A percentile compares a stretch with the other conserved stretches of the same genome.
phyloP scores from a whole-genome alignment of 2,113 vertebrate species.

The Cnemophilus loriae region DNA sequence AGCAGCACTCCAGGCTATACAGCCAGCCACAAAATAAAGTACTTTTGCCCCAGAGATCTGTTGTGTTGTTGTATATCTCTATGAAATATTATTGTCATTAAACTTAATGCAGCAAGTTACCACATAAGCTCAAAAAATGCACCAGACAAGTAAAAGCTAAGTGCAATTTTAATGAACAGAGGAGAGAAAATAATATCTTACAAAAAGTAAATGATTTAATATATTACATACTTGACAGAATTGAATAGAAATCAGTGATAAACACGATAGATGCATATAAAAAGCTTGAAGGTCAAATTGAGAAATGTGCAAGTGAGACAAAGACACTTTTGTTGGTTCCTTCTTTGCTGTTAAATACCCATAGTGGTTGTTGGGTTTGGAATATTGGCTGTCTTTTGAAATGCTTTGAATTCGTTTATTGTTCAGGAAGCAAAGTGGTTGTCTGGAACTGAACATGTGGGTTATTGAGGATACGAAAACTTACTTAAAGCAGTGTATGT shows the following conservation, averaged over 20 bases:
- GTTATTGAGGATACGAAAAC: accelerated
- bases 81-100: neutral
- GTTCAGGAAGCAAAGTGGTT: neutral
- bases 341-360: neutral
- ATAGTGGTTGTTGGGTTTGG: neutral
- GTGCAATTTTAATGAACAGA: neutral
- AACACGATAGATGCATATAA: neutral
- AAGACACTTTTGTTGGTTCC: neutral
- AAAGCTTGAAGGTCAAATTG: neutral
- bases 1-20: neutral
- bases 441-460: neutral
- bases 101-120: neutral
- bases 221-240: neutral
- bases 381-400: neutral
- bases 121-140: neutral
- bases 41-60: neutral
- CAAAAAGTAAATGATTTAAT: neutral
- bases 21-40: neutral
- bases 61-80: neutral
- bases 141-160: neutral
- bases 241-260: neutral
- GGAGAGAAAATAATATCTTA: neutral
- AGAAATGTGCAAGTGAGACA: neutral
- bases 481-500: neutral
- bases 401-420: neutral